These are phyloP conservation scores for Globodera ellingtonae DNA, from an alignment of 1,140 invertebrate species.

Conservation along the genomic window DNA sequence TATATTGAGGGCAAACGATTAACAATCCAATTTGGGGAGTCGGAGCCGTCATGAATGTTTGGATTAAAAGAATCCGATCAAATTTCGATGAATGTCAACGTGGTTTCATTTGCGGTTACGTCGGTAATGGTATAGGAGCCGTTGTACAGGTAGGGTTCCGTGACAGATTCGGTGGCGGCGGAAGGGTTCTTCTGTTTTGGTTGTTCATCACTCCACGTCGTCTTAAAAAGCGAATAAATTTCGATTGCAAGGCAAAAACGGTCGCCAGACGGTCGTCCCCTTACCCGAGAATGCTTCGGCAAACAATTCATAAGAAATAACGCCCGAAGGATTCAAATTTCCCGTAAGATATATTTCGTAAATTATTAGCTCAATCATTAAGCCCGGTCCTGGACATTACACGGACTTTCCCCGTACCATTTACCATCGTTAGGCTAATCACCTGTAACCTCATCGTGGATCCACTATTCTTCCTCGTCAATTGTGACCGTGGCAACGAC, in stretches of 20 bases:
- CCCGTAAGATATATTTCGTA: too few relatives aligned
- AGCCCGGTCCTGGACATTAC: too few relatives aligned
- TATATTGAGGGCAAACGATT: neutral
- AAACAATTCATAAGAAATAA: too few relatives aligned
- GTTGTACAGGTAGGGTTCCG: slow-evolving; percentile 42
- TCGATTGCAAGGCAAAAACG: neutral
- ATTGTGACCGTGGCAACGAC: neutral
- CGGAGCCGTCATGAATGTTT: neutral
- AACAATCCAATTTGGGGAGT: neutral
- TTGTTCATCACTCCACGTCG: slow-evolving; percentile 24
- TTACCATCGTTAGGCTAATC: neutral
- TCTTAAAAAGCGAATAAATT: slow-evolving; percentile 18
- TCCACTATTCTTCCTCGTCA: slow-evolving; percentile 2
- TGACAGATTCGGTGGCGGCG: slow-evolving; percentile 10
- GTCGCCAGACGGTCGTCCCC: neutral
- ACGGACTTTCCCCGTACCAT: neutral
- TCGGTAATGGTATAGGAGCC: slow-evolving; percentile 35
- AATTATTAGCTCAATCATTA: neutral
- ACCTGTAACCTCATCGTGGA: neutral
- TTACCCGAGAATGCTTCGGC: too few relatives aligned
- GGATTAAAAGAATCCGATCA: slow-evolving; percentile 12
- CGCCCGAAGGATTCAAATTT: too few relatives aligned
- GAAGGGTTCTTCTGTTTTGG: slow-evolving; percentile 6
- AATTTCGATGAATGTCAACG: slow-evolving; percentile 41
- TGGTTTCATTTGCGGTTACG: slow-evolving; percentile 33